A percentile compares a stretch with the other conserved stretches of the same genome.
Evolutionary conservation across 2,888 invertebrate species (phyloP).

Genomic region (Pyrrhia umbra): DNA sequence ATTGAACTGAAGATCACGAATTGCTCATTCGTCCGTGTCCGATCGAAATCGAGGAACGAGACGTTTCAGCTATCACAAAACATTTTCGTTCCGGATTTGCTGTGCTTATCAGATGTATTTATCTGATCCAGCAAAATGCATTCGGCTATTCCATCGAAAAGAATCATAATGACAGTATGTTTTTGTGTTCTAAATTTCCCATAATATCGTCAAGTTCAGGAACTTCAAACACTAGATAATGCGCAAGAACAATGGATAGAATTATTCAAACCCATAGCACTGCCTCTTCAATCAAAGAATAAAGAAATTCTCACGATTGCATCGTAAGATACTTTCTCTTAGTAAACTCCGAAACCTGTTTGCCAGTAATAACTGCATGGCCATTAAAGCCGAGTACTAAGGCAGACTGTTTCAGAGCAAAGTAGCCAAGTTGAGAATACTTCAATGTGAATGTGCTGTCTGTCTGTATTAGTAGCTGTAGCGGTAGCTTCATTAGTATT

Average conservation of each 20-base stretch:
- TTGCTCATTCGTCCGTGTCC: constrained; percentile 42
- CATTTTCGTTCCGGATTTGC: constrained; percentile 20
- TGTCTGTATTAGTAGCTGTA: constrained; percentile 12
- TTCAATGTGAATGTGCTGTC: constrained; percentile 21
- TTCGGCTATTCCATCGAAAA: not conserved
- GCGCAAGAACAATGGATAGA: constrained; percentile 37
- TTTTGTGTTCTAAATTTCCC: not conserved
- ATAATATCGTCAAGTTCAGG: not conserved
- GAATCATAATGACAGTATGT: not conserved
- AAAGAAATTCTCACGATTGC: constrained; percentile 43
- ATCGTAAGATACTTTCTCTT: constrained; percentile 61
- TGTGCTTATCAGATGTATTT: constrained; percentile 11
- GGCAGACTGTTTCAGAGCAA: constrained; percentile 41
- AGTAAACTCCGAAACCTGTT: constrained; percentile 56
- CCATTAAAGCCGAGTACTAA: constrained; percentile 37
- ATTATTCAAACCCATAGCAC: constrained; percentile 27
- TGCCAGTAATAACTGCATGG: constrained; percentile 54
- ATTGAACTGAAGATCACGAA: constrained; percentile 45
- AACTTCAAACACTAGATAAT: constrained; percentile 2
- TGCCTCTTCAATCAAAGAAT: constrained; percentile 39
- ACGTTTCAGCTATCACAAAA: constrained; percentile 10
- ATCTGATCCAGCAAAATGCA: constrained; percentile 5
- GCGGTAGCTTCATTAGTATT: constrained; percentile 15
- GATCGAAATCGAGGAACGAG: constrained; percentile 38
- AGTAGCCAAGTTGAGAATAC: constrained; percentile 23